Evolutionary conservation across 2,113 vertebrate genomes (phyloP).

Genomic region (Morone saxatilis): DNA sequence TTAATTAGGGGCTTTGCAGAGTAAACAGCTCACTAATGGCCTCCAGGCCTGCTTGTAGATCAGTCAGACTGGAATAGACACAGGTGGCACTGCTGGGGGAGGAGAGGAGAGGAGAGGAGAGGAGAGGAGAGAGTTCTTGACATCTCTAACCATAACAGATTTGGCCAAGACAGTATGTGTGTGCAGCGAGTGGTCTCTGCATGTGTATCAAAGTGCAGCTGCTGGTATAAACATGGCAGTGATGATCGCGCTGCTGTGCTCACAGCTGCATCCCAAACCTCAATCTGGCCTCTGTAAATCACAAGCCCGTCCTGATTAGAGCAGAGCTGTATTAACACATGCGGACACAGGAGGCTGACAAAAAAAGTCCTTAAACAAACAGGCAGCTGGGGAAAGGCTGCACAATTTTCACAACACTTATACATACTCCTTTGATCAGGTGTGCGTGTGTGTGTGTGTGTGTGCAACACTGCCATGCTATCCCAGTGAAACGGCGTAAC

Average conservation of each 20-base stretch:
- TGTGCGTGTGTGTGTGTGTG: conserved; percentile 29
- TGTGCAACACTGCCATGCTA: conserved; percentile 6
- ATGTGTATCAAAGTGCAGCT: conserved; percentile 66
- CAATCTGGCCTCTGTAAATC: conserved; percentile 66
- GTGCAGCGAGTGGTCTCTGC: conserved; percentile 35
- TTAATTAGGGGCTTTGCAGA: conserved; percentile 72
- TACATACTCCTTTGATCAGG: conserved; percentile 57
- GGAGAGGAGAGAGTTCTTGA: conserved; percentile 28
- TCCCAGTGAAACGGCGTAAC: conserved; percentile 17
- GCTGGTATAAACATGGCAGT: conserved; percentile 67
- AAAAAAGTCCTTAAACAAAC: conserved; percentile 61
- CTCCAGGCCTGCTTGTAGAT: conserved; percentile 59
- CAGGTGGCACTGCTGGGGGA: conserved; percentile 63
- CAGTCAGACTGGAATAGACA: conserved; percentile 43
- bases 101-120: neutral
- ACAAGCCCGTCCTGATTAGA: conserved; percentile 72
- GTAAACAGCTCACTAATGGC: conserved; percentile 69
- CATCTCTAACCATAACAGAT: conserved; percentile 59
- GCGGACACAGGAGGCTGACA: conserved; percentile 61
- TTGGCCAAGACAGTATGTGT: conserved; percentile 37
- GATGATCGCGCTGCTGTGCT: conserved; percentile 58
- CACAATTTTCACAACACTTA: conserved; percentile 44
- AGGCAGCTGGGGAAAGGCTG: conserved; percentile 50
- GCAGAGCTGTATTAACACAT: conserved; percentile 71
- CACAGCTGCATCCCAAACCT: conserved; percentile 75